A percentile compares a stretch with the other conserved stretches of the same genome.
Evolutionary conservation across 2,113 vertebrate genomes (phyloP).

Genomic region (Neodontobutis hainanensis): DNA sequence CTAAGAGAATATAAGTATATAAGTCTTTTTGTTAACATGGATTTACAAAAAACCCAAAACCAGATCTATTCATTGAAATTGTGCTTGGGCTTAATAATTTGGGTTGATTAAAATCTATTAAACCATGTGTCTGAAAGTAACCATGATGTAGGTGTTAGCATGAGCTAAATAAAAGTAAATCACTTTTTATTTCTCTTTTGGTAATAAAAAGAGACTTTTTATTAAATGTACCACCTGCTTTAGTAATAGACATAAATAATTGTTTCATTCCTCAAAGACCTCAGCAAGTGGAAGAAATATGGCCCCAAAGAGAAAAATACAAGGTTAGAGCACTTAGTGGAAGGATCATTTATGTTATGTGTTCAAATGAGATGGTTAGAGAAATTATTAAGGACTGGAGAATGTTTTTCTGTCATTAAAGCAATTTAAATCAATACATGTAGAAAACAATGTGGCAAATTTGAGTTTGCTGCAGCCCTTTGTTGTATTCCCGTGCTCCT

Average conservation of each 20-base stretch:
- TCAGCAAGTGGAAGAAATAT: slow-evolving; percentile 39
- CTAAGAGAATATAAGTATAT: slow-evolving; percentile 53
- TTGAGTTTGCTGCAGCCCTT: neutral
- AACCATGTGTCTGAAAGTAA: too few relatives aligned
- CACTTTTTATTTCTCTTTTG: too few relatives aligned
- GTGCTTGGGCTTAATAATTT: slow-evolving; percentile 66
- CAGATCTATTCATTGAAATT: slow-evolving; percentile 65
- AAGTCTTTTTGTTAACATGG: slow-evolving; percentile 48
- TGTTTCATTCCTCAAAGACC: slow-evolving; percentile 33
- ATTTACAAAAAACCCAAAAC: slow-evolving; percentile 60
- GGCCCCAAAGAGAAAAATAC: slow-evolving; percentile 23
- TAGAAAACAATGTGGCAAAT: neutral
- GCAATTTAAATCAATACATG: neutral
- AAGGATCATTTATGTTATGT: slow-evolving; percentile 5
- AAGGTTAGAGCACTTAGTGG: neutral
- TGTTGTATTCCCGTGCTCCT: slow-evolving; percentile 5
- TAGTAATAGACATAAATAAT: slow-evolving; percentile 4
- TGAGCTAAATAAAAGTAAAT: too few relatives aligned
- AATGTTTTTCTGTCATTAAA: neutral
- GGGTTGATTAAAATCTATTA: slow-evolving; percentile 13
- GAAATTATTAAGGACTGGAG: neutral
- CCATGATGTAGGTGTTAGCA: too few relatives aligned
- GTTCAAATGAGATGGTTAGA: slow-evolving; percentile 3
- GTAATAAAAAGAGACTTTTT: slow-evolving; percentile 3
- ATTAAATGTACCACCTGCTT: slow-evolving; percentile 8